Percentiles rank a stretch among this genome's conserved stretches.
Evolutionary conservation across 2,888 invertebrate species (phyloP).

Genomic region (Apamea crenata): DNA sequence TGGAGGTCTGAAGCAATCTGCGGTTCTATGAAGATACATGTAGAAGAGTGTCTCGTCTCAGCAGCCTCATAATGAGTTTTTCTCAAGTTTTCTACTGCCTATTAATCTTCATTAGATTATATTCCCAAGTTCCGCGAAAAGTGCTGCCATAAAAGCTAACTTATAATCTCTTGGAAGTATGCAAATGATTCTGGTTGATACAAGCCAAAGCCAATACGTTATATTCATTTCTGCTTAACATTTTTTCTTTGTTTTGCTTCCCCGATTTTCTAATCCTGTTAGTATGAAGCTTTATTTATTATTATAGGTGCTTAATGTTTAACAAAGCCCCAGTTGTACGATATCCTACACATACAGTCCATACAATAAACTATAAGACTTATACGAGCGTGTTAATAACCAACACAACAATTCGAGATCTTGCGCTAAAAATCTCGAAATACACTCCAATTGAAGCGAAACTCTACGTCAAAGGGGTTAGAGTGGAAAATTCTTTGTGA

Average conservation of each 20-base stretch:
- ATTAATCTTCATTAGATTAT: background rate
- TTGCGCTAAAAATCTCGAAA: slow-evolving; percentile 55
- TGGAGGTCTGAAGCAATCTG: background rate
- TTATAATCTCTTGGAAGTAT: background rate
- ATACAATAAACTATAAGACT: slow-evolving; percentile 53
- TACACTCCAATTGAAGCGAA: slow-evolving; percentile 27
- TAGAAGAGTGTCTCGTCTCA: background rate
- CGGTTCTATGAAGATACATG: background rate
- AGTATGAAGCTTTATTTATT: slow-evolving; percentile 32
- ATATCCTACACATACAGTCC: slow-evolving; percentile 35
- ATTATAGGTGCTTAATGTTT: slow-evolving; percentile 12
- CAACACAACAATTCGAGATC: slow-evolving; percentile 56
- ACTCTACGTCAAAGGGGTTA: slow-evolving; percentile 30
- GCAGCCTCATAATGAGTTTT: background rate
- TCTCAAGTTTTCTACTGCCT: background rate
- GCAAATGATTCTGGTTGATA: background rate
- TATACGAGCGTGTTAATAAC: slow-evolving; percentile 41
- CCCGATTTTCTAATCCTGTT: slow-evolving; percentile 1
- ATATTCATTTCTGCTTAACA: background rate
- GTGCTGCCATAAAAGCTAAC: background rate
- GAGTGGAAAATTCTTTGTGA: slow-evolving; percentile 43
- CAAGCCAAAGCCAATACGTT: background rate
- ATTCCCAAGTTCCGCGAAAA: background rate
- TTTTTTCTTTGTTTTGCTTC: background rate
- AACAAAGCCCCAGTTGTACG: slow-evolving; percentile 11